Evolutionary conservation across 2,113 vertebrate species (phyloP).

Genomic region (Phoxinus phoxinus): DNA sequence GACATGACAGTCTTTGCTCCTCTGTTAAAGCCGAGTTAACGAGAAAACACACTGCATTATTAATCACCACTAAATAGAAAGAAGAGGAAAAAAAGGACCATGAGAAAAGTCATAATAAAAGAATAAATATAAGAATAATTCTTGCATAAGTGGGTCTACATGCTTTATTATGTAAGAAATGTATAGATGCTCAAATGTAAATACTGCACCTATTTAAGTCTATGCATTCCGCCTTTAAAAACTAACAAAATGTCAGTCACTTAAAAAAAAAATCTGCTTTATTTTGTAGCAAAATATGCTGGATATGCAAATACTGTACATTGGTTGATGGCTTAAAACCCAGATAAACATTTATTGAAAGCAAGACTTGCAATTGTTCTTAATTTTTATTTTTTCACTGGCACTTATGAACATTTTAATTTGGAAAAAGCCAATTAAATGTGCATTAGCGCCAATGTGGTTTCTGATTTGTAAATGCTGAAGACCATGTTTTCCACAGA

Average conservation of each 20-base stretch:
- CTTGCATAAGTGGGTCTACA: background rate
- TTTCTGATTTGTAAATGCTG: slow-evolving; percentile 16
- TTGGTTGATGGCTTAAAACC: background rate
- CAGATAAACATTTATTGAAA: background rate
- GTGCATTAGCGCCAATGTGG: slow-evolving; percentile 12
- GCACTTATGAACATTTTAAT: slow-evolving; percentile 5
- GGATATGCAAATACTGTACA: background rate
- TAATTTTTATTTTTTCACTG: background rate
- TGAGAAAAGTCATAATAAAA: background rate
- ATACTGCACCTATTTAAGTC: background rate
- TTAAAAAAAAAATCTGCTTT: background rate
- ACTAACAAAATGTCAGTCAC: background rate
- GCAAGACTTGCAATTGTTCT: background rate
- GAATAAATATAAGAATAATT: background rate
- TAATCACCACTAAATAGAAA: slow-evolving; percentile 21
- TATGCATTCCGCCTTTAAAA: background rate
- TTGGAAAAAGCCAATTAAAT: slow-evolving; percentile 29
- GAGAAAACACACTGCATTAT: slow-evolving; percentile 18
- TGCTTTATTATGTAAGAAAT: background rate
- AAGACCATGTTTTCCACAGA: background rate
- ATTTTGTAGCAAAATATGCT: background rate
- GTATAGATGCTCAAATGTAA: background rate
- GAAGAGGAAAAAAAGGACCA: background rate
- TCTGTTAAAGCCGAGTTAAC: slow-evolving; percentile 9
- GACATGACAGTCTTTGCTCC: slow-evolving; percentile 18